Percentiles rank a stretch among this genome's conserved stretches.
Evolutionary conservation across 2,113 vertebrate species (phyloP).

Genomic region (Sorex araneus): DNA sequence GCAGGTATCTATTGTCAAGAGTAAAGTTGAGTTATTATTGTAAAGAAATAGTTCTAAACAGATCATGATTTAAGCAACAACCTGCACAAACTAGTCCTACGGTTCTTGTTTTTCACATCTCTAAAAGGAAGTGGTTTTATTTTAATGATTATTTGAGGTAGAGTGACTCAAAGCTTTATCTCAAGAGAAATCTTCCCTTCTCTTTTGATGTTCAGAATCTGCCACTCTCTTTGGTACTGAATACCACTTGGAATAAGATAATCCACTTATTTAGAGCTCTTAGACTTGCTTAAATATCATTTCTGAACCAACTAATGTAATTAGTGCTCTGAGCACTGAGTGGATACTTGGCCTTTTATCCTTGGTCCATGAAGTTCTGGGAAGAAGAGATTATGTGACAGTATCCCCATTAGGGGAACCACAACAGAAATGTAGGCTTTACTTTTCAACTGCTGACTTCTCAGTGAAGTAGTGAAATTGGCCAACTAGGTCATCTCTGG

Average conservation of each 20-base stretch:
- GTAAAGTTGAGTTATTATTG: slow-evolving; percentile 42
- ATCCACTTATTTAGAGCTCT: not conserved
- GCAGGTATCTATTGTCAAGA: not conserved
- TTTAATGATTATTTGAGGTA: not conserved
- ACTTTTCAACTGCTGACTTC: not conserved
- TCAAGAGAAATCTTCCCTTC: not conserved
- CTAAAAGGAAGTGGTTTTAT: not conserved
- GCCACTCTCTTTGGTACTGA: not conserved
- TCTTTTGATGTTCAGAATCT: not conserved
- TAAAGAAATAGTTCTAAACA: not conserved
- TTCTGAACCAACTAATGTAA: slow-evolving; percentile 6
- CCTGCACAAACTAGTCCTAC: not conserved
- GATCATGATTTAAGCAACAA: not conserved
- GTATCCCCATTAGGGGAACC: not conserved
- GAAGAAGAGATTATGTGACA: not conserved
- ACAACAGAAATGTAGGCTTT: not conserved
- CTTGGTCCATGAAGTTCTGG: not conserved
- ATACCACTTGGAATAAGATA: not conserved
- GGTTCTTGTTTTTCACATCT: not conserved
- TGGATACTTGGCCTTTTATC: not conserved
- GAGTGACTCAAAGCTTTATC: not conserved
- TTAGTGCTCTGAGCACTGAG: not conserved
- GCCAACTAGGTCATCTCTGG: not conserved
- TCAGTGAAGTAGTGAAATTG: not conserved
- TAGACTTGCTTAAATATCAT: not conserved